Conservation (phyloP, 2,113 vertebrate species). For the Naja naja region DNA sequence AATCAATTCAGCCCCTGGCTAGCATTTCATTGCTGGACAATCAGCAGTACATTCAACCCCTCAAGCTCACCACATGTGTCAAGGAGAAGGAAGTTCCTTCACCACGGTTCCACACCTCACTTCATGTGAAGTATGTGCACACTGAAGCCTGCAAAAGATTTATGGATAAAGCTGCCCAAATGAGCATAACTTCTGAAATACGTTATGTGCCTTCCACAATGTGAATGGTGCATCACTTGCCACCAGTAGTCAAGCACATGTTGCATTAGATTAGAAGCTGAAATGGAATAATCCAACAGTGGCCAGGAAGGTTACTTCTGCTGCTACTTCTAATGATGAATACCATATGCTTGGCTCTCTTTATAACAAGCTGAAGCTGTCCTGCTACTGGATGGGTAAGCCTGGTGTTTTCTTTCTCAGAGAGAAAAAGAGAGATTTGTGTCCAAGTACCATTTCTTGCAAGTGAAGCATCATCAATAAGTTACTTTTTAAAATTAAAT, state of each 20-base stretch:
- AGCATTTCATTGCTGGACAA: neutral
- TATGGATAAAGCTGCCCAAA: neutral
- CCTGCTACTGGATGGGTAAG: constrained; percentile 35
- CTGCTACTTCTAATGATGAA: constrained; percentile 73
- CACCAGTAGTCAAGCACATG: neutral
- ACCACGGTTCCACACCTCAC: neutral
- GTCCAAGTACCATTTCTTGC: constrained; percentile 11
- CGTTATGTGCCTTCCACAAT: neutral
- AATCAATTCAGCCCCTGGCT: neutral
- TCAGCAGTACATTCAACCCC: neutral
- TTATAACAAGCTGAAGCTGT: constrained; percentile 45
- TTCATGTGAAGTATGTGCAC: neutral
- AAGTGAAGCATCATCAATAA: neutral
- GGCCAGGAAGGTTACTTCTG: constrained; percentile 58
- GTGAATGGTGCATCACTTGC: constrained; percentile 38
- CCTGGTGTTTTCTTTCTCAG: constrained; percentile 48
- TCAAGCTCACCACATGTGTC: neutral
- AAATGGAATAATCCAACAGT: constrained; percentile 54
- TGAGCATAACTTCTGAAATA: neutral
- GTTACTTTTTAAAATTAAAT: constrained; percentile 6
- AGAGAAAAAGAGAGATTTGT: constrained; percentile 11
- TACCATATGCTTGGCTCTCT: constrained; percentile 71
- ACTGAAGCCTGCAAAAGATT: neutral
- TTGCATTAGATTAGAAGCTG: constrained; percentile 38
- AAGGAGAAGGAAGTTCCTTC: neutral